phyloP scores from a whole-genome alignment of 2,888 invertebrate species.

The Cryptops parisi region DNA sequence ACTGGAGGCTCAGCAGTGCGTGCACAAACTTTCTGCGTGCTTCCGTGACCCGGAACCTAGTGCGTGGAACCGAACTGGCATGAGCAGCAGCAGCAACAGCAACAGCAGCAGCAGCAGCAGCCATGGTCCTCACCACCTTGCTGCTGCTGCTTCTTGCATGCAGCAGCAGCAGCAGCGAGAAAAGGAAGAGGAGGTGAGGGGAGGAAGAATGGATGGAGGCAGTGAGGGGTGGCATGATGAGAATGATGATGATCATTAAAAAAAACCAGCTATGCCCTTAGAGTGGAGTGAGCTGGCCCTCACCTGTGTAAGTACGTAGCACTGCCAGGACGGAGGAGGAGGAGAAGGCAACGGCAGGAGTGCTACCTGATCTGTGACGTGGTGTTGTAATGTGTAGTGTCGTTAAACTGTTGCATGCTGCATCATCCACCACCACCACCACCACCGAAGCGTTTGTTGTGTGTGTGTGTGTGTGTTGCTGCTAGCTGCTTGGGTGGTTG shows the following conservation, averaged over 20 bases:
- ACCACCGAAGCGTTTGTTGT: too few species aligned
- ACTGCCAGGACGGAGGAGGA: background rate
- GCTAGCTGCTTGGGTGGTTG: too few species aligned
- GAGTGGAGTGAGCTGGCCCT: conserved; percentile 19
- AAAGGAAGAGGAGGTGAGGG: background rate
- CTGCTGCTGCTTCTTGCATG: too few species aligned
- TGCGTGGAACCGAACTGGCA: background rate
- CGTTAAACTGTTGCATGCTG: background rate
- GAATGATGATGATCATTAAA: too few species aligned
- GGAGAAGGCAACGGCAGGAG: background rate
- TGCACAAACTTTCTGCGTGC: conserved; percentile 4
- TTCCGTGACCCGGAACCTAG: background rate
- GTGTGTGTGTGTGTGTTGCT: too few species aligned
- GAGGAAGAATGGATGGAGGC: background rate
- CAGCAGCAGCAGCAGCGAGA: too few species aligned
- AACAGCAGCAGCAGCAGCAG: too few species aligned
- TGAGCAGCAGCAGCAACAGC: too few species aligned
- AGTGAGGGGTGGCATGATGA: conserved; percentile 4
- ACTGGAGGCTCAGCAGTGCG: conserved; percentile 5
- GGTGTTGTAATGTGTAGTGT: too few species aligned
- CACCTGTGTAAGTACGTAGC: conserved; percentile 19
- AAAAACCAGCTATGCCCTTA: conserved; percentile 16
- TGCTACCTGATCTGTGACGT: too few species aligned
- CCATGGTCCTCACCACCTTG: too few species aligned
- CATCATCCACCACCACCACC: too few species aligned